Evolutionary conservation across 2,888 invertebrate genomes (phyloP).

Genomic region (Thyatira batis): DNA sequence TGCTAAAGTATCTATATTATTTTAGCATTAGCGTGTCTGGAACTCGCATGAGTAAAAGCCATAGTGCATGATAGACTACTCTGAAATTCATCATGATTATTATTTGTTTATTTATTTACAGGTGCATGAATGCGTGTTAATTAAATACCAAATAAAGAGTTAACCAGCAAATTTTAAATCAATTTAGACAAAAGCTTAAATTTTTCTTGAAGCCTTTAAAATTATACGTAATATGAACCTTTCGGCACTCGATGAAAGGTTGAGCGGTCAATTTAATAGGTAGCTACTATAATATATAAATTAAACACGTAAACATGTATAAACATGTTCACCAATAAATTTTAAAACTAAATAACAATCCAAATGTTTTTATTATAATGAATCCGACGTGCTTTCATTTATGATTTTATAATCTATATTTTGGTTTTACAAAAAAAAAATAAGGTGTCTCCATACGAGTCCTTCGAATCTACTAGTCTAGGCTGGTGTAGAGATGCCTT

Average conservation of each 20-base stretch:
- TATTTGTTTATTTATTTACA: neutral
- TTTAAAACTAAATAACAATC: too few relatives aligned
- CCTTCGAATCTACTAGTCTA: neutral
- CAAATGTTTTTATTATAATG: neutral
- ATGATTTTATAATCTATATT: neutral
- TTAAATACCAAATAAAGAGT: neutral
- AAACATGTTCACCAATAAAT: too few relatives aligned
- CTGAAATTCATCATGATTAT: too few relatives aligned
- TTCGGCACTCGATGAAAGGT: too few relatives aligned
- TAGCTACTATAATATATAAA: too few relatives aligned
- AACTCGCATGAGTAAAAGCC: neutral
- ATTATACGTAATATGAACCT: too few relatives aligned
- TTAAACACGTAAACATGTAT: too few relatives aligned
- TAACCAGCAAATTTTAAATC: neutral
- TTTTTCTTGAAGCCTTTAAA: too few relatives aligned
- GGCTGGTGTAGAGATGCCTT: slow-evolving; percentile 1
- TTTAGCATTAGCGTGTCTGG: neutral
- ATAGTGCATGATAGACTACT: neutral
- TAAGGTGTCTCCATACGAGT: neutral
- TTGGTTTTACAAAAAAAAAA: neutral
- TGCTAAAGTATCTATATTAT: too few relatives aligned
- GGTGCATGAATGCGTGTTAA: neutral
- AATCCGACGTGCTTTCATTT: neutral
- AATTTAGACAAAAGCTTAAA: neutral
- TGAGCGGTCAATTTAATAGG: too few relatives aligned